phyloP scores from a whole-genome alignment of 1,140 invertebrate species.

The Rhopalosiphum padi region DNA sequence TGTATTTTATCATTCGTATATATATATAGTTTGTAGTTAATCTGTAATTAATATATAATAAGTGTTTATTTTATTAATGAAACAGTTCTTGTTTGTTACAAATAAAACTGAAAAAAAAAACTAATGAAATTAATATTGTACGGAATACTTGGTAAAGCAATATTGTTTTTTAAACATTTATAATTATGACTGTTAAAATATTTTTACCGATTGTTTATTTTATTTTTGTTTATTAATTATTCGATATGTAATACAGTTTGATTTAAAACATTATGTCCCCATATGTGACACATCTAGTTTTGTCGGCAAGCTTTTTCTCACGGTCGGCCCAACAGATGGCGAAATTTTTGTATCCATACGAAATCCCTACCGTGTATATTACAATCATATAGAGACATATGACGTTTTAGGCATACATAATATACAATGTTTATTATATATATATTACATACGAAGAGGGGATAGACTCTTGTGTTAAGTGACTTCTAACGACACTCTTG shows the following conservation, averaged over 20 bases:
- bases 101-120: not conserved
- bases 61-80: not conserved
- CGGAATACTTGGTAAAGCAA: not conserved
- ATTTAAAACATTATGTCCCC: constrained; percentile 8
- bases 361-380: not conserved
- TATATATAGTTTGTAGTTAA: not conserved
- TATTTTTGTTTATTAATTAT: not conserved
- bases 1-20: not conserved
- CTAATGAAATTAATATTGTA: not conserved
- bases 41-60: not conserved
- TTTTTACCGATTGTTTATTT: not conserved
- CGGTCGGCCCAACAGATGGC: constrained; percentile 49
- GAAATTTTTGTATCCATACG: constrained; percentile 47
- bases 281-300: constrained; percentile 27
- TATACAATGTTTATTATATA: not conserved
- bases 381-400: constrained; percentile 4
- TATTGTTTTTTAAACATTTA: not conserved
- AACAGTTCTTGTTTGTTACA: not conserved
- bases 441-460: not conserved
- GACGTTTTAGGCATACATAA: constrained; percentile 1
- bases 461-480: constrained; percentile 50
- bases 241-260: not conserved
- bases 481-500: constrained; percentile 50
- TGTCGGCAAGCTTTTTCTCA: constrained; percentile 43
- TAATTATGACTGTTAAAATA: not conserved